phyloP scores from a whole-genome alignment of 2,797 vertebrate species.

The Tiaroga cobitis region DNA sequence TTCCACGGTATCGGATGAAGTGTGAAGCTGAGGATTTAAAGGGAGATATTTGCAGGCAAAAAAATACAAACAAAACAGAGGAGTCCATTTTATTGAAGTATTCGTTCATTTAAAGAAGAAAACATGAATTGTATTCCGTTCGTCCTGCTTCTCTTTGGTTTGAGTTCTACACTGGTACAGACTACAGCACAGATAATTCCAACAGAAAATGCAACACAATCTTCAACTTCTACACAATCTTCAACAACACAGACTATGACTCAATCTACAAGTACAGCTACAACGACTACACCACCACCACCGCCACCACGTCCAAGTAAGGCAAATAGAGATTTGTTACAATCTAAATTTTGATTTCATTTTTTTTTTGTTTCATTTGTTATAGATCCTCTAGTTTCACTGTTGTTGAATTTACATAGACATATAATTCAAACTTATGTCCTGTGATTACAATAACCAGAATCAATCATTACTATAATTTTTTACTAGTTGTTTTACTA shows the following conservation, averaged over 20 bases:
- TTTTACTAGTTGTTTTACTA: too few relatives aligned
- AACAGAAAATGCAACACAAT: not conserved
- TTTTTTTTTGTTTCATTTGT: not conserved
- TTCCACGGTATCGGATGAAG: not conserved
- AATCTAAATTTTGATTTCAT: not conserved
- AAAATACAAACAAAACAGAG: not conserved
- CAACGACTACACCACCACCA: slow-evolving; percentile 19
- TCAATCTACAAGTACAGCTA: not conserved
- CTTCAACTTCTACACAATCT: not conserved
- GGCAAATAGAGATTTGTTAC: not conserved
- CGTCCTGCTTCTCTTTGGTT: slow-evolving; percentile 63
- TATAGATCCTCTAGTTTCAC: not conserved
- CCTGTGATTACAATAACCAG: not conserved
- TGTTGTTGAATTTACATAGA: not conserved
- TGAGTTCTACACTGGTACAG: slow-evolving; percentile 64
- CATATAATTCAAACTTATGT: not conserved
- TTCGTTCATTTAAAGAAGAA: not conserved
- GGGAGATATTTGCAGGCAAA: not conserved
- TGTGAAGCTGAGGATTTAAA: not conserved
- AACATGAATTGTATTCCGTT: slow-evolving; percentile 55
- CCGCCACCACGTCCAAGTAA: slow-evolving; percentile 39
- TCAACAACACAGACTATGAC: not conserved
- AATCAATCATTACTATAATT: not conserved
- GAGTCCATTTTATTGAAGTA: not conserved
- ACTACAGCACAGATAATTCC: slow-evolving; percentile 44